Evolutionary conservation across 2,888 invertebrate genomes (phyloP).

Genomic region (Ochropleura leucogaster): DNA sequence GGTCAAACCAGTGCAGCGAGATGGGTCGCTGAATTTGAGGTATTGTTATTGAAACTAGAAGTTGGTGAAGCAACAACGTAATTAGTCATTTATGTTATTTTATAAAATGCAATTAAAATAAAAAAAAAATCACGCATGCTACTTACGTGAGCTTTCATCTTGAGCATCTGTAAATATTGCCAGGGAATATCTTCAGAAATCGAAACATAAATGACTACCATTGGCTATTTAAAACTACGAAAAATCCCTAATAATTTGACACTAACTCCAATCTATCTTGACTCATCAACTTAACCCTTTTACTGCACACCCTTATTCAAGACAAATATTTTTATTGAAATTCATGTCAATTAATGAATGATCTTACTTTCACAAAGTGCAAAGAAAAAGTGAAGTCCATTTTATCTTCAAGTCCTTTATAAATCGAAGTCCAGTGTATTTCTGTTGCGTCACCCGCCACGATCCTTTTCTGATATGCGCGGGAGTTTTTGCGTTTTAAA

Average conservation of each 20-base stretch:
- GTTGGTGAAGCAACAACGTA: not conserved
- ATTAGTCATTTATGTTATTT: not conserved
- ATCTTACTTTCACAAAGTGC: constrained; percentile 26
- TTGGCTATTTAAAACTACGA: not conserved
- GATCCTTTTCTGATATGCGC: constrained; percentile 64
- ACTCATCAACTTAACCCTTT: constrained; percentile 13
- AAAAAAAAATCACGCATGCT: no score
- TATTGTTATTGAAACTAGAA: constrained; percentile 40
- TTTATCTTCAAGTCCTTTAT: constrained; percentile 47
- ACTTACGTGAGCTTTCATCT: constrained; percentile 31
- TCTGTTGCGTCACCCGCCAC: constrained; percentile 61
- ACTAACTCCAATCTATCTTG: not conserved
- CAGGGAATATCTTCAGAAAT: not conserved
- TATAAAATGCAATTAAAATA: no score
- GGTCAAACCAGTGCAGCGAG: constrained; percentile 15
- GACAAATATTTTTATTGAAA: not conserved
- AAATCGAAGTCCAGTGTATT: constrained; percentile 58
- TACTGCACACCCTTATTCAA: not conserved
- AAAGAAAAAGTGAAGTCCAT: constrained; percentile 45
- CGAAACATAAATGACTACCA: not conserved
- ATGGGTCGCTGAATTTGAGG: constrained; percentile 35
- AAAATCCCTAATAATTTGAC: not conserved
- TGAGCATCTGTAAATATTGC: not conserved
- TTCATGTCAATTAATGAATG: not conserved
- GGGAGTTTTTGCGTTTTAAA: constrained; percentile 68